phyloP scores from a whole-genome alignment of 2,888 invertebrate species.

The Scaeva pyrastri region DNA sequence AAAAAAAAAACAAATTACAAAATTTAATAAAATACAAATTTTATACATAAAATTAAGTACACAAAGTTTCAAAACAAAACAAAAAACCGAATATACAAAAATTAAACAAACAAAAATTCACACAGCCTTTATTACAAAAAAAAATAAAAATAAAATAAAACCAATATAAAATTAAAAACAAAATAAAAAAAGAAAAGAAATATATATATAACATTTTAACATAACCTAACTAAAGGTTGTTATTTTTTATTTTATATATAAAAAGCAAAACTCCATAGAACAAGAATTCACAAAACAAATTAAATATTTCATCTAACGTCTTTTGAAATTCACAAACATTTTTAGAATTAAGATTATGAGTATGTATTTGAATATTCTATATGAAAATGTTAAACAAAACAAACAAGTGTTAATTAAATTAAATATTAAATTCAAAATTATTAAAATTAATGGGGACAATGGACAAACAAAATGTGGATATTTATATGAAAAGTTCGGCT shows the following conservation, averaged over 20 bases:
- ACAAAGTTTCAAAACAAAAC: conserved; percentile 57
- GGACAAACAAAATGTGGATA: conserved; percentile 57
- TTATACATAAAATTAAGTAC: conserved; percentile 68
- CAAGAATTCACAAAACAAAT: conserved; percentile 33
- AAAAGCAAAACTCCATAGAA: conserved; percentile 55
- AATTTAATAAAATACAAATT: conserved; percentile 65
- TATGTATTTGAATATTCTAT: conserved; percentile 55
- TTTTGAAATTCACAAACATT: conserved; percentile 43
- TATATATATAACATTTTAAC: too few species aligned
- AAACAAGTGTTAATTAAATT: conserved; percentile 18
- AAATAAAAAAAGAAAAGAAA: too few species aligned
- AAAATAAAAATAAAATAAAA: not conserved
- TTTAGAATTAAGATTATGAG: conserved; percentile 63
- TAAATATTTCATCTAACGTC: conserved; percentile 25
- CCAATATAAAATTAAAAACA: too few species aligned
- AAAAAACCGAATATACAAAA: conserved; percentile 62
- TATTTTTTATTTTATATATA: conserved; percentile 43
- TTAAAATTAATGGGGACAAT: conserved; percentile 23
- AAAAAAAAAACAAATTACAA: conserved; percentile 33
- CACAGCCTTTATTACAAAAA: conserved; percentile 63
- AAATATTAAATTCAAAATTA: conserved; percentile 41
- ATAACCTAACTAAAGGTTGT: conserved; percentile 61
- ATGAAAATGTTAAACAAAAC: conserved; percentile 21
- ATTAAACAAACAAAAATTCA: conserved; percentile 39
- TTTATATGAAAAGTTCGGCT: conserved; percentile 66